Percentiles rank a stretch among this genome's conserved stretches.
Conservation (phyloP, 1,140 invertebrate species). For the Gyrodactylus bullatarudis region DNA sequence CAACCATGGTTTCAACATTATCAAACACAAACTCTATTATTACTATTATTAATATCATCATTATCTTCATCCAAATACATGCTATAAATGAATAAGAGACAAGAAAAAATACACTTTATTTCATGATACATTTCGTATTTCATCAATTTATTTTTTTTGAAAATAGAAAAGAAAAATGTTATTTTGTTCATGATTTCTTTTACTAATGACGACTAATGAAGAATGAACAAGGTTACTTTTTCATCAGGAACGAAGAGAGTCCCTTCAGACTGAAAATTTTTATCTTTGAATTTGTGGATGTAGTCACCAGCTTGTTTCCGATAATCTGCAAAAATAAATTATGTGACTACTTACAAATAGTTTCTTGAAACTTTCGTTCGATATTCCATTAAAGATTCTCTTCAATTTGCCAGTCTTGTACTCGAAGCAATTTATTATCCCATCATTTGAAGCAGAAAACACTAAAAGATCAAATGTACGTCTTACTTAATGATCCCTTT, state of each 20-base stretch:
- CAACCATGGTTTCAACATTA: too few relatives aligned
- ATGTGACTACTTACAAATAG: not conserved
- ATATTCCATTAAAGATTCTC: not conserved
- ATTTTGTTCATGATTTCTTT: too few relatives aligned
- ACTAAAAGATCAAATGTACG: not conserved
- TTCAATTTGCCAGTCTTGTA: not conserved
- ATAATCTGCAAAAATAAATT: not conserved
- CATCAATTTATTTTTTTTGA: too few relatives aligned
- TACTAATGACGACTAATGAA: too few relatives aligned
- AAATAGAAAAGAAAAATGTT: too few relatives aligned
- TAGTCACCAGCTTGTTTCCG: not conserved
- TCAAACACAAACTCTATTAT: too few relatives aligned
- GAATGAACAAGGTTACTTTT: too few relatives aligned
- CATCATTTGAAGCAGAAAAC: not conserved
- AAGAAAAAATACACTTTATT: too few relatives aligned
- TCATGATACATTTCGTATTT: too few relatives aligned
- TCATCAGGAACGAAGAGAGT: not conserved
- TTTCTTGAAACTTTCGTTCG: not conserved
- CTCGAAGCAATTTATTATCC: not conserved
- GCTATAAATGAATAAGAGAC: too few relatives aligned
- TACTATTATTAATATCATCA: too few relatives aligned
- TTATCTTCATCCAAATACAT: too few relatives aligned
- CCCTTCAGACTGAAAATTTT: not conserved
- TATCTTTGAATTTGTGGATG: not conserved
- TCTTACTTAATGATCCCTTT: not conserved